These are phyloP conservation scores for Saturnia japonica DNA, from an alignment of 2,888 invertebrate species.

Conservation along the genomic window DNA sequence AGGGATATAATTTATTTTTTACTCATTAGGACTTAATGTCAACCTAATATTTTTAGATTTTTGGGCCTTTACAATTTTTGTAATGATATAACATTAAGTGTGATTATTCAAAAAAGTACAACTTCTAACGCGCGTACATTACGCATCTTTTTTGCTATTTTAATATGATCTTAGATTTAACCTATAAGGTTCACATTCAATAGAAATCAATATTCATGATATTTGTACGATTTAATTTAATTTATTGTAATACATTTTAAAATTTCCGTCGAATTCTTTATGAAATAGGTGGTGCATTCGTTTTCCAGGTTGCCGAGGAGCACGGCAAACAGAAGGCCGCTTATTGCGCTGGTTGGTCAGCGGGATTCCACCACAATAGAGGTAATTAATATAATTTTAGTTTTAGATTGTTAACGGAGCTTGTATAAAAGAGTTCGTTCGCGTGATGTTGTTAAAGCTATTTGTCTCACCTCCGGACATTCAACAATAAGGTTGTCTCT, in stretches of 20 bases:
- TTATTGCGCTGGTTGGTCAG: slow-evolving; percentile 87
- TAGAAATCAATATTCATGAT: no score
- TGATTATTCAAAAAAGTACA: no score
- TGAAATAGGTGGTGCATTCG: slow-evolving; percentile 1
- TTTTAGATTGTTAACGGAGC: background rate
- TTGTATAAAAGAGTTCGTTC: background rate
- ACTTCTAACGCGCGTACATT: no score
- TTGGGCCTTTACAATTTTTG: no score
- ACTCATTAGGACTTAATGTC: background rate
- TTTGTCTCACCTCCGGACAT: background rate
- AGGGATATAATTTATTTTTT: background rate
- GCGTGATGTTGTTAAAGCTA: background rate
- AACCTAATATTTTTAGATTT: no score
- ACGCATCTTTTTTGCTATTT: no score
- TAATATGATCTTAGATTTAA: no score
- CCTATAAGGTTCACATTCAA: no score
- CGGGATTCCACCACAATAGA: slow-evolving; percentile 84
- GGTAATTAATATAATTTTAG: slow-evolving; percentile 47
- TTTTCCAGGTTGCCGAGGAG: slow-evolving; percentile 87
- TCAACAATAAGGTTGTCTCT: slow-evolving; percentile 6
- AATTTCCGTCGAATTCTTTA: background rate
- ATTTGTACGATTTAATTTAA: no score
- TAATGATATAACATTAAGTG: no score
- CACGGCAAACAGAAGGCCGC: slow-evolving; percentile 92
- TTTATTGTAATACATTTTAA: background rate